Evolutionary conservation across 1,140 invertebrate genomes (phyloP).

Genomic region (Drosophila fuyamai): DNA sequence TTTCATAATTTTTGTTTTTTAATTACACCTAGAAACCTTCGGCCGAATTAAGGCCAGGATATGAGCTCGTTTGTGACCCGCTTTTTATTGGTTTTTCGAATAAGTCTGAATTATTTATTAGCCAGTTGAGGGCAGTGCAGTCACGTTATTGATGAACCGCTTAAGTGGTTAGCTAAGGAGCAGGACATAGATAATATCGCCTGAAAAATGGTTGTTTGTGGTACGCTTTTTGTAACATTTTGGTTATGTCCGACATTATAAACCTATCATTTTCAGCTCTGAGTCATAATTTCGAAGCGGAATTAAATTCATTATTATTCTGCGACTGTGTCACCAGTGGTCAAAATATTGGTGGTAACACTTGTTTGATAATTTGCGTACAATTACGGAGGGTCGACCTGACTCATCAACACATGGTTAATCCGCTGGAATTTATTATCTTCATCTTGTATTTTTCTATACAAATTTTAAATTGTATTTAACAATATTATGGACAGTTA

Average conservation of each 20-base stretch:
- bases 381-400: slow-evolving; percentile 11
- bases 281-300: slow-evolving; percentile 39
- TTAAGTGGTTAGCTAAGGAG: slow-evolving; percentile 33
- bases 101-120: slow-evolving; percentile 46
- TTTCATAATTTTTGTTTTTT: slow-evolving; percentile 73
- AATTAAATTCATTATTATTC: slow-evolving; percentile 34
- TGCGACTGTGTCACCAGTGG: slow-evolving; percentile 27
- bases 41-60: slow-evolving; percentile 30
- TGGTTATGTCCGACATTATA: slow-evolving; percentile 24
- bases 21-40: slow-evolving; percentile 66
- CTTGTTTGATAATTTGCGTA: slow-evolving; percentile 31
- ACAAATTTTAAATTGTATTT: too few relatives aligned
- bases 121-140: slow-evolving; percentile 40
- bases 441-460: too few relatives aligned
- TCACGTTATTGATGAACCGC: slow-evolving; percentile 46
- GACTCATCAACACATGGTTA: slow-evolving; percentile 11
- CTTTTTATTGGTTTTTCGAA: slow-evolving; percentile 41
- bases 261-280: slow-evolving; percentile 25
- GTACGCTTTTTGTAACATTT: slow-evolving; percentile 8
- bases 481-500: too few relatives aligned
- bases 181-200: slow-evolving; percentile 1
- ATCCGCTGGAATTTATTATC: slow-evolving; percentile 1
- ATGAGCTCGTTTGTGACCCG: slow-evolving; percentile 21
- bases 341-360: slow-evolving; percentile 30
- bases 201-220: background rate